Percentiles rank a stretch among this genome's conserved stretches.
These are phyloP conservation scores for Phaetusa simplex DNA, from an alignment of 2,113 vertebrate species.

Conservation along the genomic window DNA sequence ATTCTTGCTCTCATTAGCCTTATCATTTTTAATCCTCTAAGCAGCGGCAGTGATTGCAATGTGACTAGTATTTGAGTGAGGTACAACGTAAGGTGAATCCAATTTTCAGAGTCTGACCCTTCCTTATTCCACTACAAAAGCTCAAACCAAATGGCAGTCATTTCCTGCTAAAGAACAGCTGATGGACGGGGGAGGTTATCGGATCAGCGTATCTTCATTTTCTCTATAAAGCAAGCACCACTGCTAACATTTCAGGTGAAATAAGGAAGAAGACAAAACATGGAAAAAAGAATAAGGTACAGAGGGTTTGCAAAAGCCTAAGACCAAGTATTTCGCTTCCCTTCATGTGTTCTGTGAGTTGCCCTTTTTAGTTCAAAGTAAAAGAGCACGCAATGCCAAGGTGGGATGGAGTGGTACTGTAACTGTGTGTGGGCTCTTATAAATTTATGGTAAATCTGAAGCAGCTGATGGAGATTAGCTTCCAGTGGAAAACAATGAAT, in stretches of 20 bases:
- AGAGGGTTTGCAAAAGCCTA: not conserved
- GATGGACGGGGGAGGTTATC: not conserved
- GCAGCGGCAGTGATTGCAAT: not conserved
- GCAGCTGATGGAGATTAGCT: not conserved
- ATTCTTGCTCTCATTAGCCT: constrained; percentile 20
- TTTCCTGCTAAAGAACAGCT: not conserved
- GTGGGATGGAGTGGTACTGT: not conserved
- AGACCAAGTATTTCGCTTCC: not conserved
- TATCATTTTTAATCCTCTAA: constrained; percentile 10
- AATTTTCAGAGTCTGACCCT: not conserved
- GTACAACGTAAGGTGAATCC: not conserved
- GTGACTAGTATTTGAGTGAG: not conserved
- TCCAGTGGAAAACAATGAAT: not conserved
- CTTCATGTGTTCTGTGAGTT: not conserved
- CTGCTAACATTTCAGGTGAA: not conserved
- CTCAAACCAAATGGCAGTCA: not conserved
- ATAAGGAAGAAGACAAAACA: not conserved
- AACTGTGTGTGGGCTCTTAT: not conserved
- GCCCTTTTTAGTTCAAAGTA: not conserved
- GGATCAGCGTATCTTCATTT: not conserved
- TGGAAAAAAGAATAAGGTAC: not conserved
- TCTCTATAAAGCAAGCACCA: not conserved
- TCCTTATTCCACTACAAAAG: not conserved
- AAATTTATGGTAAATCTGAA: not conserved
- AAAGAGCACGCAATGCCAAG: not conserved